Evolutionary conservation across 2,797 vertebrate species (phyloP).

Genomic region (Epinephelus malabaricus): DNA sequence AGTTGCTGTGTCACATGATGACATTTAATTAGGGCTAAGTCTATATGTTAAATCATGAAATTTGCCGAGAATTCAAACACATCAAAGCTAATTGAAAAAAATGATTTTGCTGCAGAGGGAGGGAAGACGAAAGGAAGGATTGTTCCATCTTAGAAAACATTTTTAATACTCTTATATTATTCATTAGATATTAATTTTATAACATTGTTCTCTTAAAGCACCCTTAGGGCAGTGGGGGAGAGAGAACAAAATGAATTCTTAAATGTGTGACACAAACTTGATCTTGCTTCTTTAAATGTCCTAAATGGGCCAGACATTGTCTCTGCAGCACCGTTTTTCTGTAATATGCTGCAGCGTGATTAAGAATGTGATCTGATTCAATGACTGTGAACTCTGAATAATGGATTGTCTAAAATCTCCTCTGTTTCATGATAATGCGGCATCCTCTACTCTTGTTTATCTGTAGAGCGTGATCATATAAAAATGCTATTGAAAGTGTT

Average conservation of each 20-base stretch:
- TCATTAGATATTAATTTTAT: not conserved
- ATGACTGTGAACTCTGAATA: constrained; percentile 36
- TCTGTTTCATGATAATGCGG: not conserved
- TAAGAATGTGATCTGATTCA: constrained; percentile 27
- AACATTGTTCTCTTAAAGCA: not conserved
- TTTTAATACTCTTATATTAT: not conserved
- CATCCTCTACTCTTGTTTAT: not conserved
- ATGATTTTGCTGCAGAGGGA: not conserved
- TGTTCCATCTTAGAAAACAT: not conserved
- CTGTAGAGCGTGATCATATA: not conserved
- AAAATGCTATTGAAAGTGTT: not conserved
- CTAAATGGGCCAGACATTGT: constrained; percentile 17
- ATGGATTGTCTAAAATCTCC: constrained; percentile 1
- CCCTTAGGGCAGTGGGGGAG: constrained; percentile 1
- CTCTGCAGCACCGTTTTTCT: constrained; percentile 11
- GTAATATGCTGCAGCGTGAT: constrained; percentile 9
- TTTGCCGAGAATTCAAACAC: not conserved
- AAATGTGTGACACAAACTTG: constrained; percentile 8
- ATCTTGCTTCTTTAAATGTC: not conserved
- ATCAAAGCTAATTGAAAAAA: not conserved
- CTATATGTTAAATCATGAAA: not conserved
- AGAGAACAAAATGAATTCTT: constrained; percentile 8
- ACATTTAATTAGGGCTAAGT: constrained; percentile 31
- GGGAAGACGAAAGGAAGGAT: not conserved
- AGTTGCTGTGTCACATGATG: not conserved